Percentiles rank a stretch among this genome's conserved stretches.
Evolutionary conservation across 2,113 vertebrate genomes (phyloP).

Genomic region (Ornithorhynchus anatinus): DNA sequence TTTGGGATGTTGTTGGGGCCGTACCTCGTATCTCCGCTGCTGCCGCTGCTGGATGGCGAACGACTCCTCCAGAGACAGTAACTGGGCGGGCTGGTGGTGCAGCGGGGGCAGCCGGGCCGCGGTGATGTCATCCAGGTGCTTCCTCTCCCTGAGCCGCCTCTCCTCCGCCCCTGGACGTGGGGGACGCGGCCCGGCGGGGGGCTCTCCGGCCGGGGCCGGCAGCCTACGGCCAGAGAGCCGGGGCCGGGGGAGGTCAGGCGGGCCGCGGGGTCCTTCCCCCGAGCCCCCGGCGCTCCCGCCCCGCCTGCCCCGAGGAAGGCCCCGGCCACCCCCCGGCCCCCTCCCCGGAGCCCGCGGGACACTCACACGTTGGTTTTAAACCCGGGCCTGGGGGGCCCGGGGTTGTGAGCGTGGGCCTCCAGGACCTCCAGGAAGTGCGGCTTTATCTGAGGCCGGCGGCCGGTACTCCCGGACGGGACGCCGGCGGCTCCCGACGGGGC

Average conservation of each 20-base stretch:
- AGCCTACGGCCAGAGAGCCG: no score
- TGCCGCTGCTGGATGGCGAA: constrained; percentile 80
- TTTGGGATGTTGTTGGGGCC: no score
- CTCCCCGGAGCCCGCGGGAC: no score
- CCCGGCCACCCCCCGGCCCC: no score
- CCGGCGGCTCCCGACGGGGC: no score
- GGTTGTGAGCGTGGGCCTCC: constrained; percentile 73
- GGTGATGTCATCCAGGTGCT: constrained; percentile 91
- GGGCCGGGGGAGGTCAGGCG: no score
- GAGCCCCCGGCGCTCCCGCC: background rate
- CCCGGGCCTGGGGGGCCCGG: constrained; percentile 62
- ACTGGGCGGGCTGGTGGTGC: constrained; percentile 77
- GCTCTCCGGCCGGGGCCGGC: no score
- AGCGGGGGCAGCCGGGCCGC: constrained; percentile 85
- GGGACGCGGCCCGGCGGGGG: constrained; percentile 58
- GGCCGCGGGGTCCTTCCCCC: background rate
- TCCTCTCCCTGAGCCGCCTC: constrained; percentile 74
- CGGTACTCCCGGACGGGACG: no score
- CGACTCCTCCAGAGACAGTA: constrained; percentile 86
- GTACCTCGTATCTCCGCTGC: constrained; percentile 84
- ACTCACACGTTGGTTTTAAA: constrained; percentile 91
- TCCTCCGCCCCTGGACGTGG: constrained; percentile 72
- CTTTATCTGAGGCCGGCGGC: constrained; percentile 59
- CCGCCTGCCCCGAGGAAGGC: no score
- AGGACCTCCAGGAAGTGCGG: constrained; percentile 83